These are phyloP conservation scores for Portevinia maculata DNA, from an alignment of 2,888 invertebrate genomes.

Conservation along the genomic window DNA sequence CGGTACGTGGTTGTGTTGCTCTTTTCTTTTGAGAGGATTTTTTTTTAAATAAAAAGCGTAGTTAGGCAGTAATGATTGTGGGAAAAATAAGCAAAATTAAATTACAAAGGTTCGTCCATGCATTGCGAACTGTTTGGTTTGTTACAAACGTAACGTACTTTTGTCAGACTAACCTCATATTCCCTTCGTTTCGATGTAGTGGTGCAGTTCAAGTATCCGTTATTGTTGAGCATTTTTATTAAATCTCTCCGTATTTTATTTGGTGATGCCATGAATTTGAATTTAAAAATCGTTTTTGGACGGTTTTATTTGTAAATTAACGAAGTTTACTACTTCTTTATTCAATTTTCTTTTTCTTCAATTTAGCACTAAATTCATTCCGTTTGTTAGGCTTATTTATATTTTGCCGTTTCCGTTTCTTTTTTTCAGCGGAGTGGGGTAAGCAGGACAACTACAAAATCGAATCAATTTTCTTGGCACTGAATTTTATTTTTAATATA, in stretches of 20 bases:
- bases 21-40: no score
- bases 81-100: neutral
- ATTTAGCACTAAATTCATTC: slow-evolving; percentile 23
- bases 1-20: no score
- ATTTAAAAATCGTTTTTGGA: neutral
- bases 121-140: neutral
- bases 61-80: neutral
- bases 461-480: slow-evolving; percentile 46
- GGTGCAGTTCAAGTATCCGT: slow-evolving; percentile 74
- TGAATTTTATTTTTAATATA: slow-evolving; percentile 9
- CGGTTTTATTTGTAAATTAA: slow-evolving; percentile 1
- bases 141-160: slow-evolving; percentile 48
- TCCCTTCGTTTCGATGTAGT: slow-evolving; percentile 74
- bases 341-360: slow-evolving; percentile 5
- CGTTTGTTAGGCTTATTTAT: neutral
- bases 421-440: neutral
- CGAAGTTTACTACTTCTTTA: neutral
- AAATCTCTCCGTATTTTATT: slow-evolving; percentile 75
- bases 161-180: slow-evolving; percentile 75
- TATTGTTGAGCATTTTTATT: slow-evolving; percentile 76
- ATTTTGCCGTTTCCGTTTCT: neutral
- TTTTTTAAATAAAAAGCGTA: neutral
- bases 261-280: slow-evolving; percentile 74
- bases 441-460: slow-evolving; percentile 1
- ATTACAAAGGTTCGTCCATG: neutral